Evolutionary conservation across 2,113 vertebrate species (phyloP), one percentile per base, ranked within the genome.

Genomic region (Eretmochelys imbricata): DNA sequence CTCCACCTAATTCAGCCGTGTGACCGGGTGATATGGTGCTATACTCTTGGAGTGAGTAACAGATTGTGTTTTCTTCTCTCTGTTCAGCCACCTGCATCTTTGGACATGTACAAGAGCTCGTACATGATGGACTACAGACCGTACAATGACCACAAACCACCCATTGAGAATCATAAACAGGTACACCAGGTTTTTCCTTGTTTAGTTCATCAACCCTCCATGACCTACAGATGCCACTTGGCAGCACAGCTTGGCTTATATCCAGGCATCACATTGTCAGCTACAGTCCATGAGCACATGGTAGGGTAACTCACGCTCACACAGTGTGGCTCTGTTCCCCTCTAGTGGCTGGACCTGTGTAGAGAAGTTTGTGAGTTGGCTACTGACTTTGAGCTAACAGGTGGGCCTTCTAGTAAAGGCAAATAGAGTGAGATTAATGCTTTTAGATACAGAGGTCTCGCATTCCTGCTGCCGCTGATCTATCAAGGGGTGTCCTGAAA

Each of bases 81-180:
- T 1, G 76, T 89, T 24, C 86, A 98, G 98, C 82, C 24, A 2
- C 75, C 86, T 1, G 80, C 96, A 11, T 87, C 96, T 0, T 85
- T 46, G 17, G 96, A 91, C 49, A 95, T 51, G 54, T 98, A 98
- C 82, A 87, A 62, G 81, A 98, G 93, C 79, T 82, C 29, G 0
- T 98, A 98, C 53, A 93, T 46, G 87, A 84, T 85, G 2, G 95
- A 98, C 48, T 98, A 89, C 29, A 12, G 10, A 69, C 96, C 93
- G 83, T 92, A 49, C 0, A 1, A 79, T 3, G 85, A 97, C 20
- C 16, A 83, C 24, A 78, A 57, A 17, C 85, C 93, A 0, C 72
- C 54, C 50, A 65, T 0, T 0, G 35, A 87, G 80, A 84, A 91
- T 0, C 50, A 87, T 3, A 0, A 20, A 0, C 46, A 89, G 93